These are phyloP conservation scores for Harpagoxenus sublaevis DNA, from an alignment of 2,888 invertebrate genomes.

Conservation along the genomic window DNA sequence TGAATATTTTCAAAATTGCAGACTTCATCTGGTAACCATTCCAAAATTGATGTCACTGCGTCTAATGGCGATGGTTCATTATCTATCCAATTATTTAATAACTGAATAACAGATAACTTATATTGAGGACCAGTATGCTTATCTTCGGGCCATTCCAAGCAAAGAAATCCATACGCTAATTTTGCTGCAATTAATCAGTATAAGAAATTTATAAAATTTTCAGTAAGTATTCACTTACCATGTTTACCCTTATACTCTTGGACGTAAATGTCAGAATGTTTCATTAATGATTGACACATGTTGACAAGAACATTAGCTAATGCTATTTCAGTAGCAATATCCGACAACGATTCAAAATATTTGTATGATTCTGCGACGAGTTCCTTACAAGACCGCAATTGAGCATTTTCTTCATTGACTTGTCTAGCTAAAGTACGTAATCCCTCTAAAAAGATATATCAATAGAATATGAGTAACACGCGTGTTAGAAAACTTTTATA, in stretches of 20 bases:
- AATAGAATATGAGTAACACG: slow-evolving; percentile 27
- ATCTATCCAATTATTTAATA: slow-evolving; percentile 83
- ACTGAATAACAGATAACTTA: slow-evolving; percentile 79
- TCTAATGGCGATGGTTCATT: slow-evolving; percentile 85
- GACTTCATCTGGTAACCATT: slow-evolving; percentile 88
- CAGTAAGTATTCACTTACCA: slow-evolving; percentile 72
- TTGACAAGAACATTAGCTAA: slow-evolving; percentile 82
- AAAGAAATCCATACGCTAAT: slow-evolving; percentile 81
- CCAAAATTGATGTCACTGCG: slow-evolving; percentile 88
- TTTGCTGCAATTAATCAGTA: slow-evolving; percentile 75
- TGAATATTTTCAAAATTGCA: slow-evolving; percentile 88
- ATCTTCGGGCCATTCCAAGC: slow-evolving; percentile 81
- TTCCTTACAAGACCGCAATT: slow-evolving; percentile 81
- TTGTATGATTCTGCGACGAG: slow-evolving; percentile 83
- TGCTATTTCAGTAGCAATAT: slow-evolving; percentile 84
- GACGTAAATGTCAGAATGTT: slow-evolving; percentile 80
- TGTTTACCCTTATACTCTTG: slow-evolving; percentile 79
- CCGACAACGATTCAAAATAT: slow-evolving; percentile 83
- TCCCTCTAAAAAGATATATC: slow-evolving; percentile 75
- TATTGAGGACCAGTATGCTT: slow-evolving; percentile 77
- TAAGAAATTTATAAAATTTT: neutral
- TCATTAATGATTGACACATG: slow-evolving; percentile 82
- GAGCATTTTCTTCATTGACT: slow-evolving; percentile 75
- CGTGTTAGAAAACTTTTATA: slow-evolving; percentile 14
- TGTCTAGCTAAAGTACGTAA: slow-evolving; percentile 81